Evolutionary conservation across 2,888 invertebrate genomes (phyloP).

Genomic region (Pachycephus smyrnensis): DNA sequence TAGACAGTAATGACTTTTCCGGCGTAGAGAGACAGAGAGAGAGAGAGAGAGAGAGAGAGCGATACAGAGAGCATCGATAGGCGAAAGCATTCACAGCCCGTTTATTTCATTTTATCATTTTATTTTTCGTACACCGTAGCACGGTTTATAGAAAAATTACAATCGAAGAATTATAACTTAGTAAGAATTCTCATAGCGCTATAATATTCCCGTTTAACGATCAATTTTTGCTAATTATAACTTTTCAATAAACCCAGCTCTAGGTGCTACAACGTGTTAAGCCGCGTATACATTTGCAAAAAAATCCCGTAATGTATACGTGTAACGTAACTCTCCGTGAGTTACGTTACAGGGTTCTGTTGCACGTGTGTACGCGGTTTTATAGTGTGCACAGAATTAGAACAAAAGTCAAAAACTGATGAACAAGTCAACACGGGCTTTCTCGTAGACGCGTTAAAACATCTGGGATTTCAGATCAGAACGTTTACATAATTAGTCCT

Average conservation of each 20-base stretch:
- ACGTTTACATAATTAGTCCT: background rate
- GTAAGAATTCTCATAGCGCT: constrained; percentile 15
- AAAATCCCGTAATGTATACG: no score
- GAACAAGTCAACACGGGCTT: background rate
- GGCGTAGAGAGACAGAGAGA: background rate
- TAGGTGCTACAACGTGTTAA: background rate
- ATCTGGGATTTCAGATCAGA: background rate
- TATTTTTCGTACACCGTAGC: constrained; percentile 38
- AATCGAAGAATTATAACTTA: constrained; percentile 32
- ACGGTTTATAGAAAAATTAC: constrained; percentile 43
- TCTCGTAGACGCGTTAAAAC: background rate
- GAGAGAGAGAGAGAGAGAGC: background rate
- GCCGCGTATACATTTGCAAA: no score
- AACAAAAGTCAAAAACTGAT: background rate
- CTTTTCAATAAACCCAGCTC: constrained; percentile 43
- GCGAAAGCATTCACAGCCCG: constrained; percentile 1
- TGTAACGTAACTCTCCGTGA: no score
- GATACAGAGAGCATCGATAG: background rate
- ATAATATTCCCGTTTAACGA: constrained; percentile 19
- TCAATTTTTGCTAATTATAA: constrained; percentile 40
- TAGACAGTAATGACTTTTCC: background rate
- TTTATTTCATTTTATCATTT: constrained; percentile 39
- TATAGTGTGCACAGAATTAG: constrained; percentile 33
- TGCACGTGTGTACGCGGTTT: constrained; percentile 31
- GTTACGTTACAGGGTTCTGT: no score